Percentiles rank a stretch among this genome's conserved stretches.
phyloP scores from a whole-genome alignment of 2,113 vertebrate genomes.

The Ctenomys sociabilis region DNA sequence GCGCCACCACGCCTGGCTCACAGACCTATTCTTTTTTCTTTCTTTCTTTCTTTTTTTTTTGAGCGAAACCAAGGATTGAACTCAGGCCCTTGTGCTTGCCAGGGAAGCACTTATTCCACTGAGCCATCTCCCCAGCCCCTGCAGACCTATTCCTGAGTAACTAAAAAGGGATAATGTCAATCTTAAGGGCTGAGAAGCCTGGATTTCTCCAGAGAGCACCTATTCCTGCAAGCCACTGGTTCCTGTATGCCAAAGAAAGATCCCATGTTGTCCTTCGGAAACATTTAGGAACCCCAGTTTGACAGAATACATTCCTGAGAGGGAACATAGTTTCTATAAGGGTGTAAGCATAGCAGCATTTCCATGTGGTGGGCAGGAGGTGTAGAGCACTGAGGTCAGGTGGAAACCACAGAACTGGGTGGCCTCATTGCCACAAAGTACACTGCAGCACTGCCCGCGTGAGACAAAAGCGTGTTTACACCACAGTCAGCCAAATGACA shows the following conservation, averaged over 20 bases:
- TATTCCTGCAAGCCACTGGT: background rate
- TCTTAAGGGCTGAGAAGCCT: background rate
- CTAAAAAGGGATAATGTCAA: background rate
- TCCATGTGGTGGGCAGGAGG: rapidly evolving
- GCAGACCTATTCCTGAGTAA: background rate
- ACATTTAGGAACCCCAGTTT: background rate
- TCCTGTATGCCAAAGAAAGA: background rate
- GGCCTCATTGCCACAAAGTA: background rate
- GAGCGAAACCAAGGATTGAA: no score
- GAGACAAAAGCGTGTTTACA: background rate
- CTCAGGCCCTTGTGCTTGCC: no score
- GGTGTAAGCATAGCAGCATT: rapidly evolving
- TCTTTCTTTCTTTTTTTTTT: no score
- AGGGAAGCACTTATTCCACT: no score
- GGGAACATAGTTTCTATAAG: background rate
- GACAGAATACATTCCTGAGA: background rate
- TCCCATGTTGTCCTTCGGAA: background rate
- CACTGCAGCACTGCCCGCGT: rapidly evolving
- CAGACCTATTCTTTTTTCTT: no score
- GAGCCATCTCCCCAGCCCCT: background rate
- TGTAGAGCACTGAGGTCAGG: background rate
- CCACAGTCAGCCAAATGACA: background rate
- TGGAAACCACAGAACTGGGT: background rate
- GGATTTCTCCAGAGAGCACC: background rate
- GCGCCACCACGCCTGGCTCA: no score